Base-by-base conservation (phyloP, 1,140 invertebrate species). In the Campodea augens region DNA sequence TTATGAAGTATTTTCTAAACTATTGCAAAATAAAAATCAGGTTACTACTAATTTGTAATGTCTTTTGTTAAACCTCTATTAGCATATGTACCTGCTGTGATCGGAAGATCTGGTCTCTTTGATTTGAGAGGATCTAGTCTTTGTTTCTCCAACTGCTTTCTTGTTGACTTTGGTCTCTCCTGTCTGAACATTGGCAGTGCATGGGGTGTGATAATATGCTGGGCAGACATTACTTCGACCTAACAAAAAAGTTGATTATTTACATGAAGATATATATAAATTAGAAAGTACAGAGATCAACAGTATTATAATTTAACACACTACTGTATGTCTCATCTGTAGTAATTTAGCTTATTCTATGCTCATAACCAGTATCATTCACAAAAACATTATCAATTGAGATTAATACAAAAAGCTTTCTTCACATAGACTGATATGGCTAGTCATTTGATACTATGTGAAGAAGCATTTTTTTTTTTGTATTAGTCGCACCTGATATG, bases 191-290 rank as follows among this genome's bases (percentile, higher is more conserved):
- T 67, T 0, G 93, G 93, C 43, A 98, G 64, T 0, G 95, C 88
- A 60, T 98, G 91, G 0, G 95, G 91, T 1, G 92, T 96, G 13
- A 98, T 92, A n/a, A 98, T 89, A 56, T 96, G 86, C 48, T 90
- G 83, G 0, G 81, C 77, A 32, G 81, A 80, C 37, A 95, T 74
- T 46, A 93, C 76, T 61, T 96, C 89, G 1, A 60, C 57, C 44
- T 37, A 18, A 13, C 13, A 41, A 12, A 39, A 48, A n/a, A n/a
- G n/a, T n/a, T n/a, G 15, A 18, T 45, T 19, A 1, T 37, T 4
- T 18, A 12, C 15, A 10, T 10, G 36, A 10, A 37, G 13, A 48
- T 38, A 19, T 18, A 18, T 41, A 22, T 13, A 19, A 2, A 2
- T n/a, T n/a, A 2, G 13, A 19, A 12, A 10, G 5, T 43, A 41